Percentiles rank a stretch among this genome's conserved stretches.
Conservation (phyloP, 2,797 vertebrate species). For the Ficedula albicollis region DNA sequence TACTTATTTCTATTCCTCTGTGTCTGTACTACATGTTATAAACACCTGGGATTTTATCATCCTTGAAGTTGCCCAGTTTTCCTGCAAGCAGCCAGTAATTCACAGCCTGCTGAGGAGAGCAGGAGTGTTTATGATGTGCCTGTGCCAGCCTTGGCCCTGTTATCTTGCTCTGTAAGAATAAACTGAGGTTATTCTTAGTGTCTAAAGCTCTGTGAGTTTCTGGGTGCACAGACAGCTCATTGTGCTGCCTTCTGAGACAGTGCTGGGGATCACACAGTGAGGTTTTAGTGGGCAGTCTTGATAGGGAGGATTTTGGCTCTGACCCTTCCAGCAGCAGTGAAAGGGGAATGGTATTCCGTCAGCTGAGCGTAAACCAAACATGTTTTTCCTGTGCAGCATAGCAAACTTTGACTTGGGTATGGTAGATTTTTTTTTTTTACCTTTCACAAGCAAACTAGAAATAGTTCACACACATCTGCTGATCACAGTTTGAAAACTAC, state of each 20-base stretch:
- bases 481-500: not conserved
- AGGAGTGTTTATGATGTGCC: not conserved
- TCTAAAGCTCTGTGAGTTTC: not conserved
- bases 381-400: not conserved
- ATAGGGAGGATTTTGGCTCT: not conserved
- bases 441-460: not conserved
- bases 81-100: not conserved
- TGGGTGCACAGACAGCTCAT: not conserved
- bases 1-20: not conserved
- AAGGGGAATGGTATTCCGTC: not conserved
- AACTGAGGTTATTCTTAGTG: not conserved
- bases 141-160: not conserved
- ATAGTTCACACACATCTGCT: not conserved
- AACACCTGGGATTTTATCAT: not conserved
- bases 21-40: not conserved
- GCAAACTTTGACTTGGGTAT: not conserved
- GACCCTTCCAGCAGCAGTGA: not conserved
- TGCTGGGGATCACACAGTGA: not conserved
- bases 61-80: not conserved
- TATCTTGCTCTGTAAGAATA: not conserved
- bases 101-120: not conserved
- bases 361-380: rapidly evolving
- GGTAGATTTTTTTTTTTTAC: not conserved
- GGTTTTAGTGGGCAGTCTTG: not conserved
- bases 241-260: not conserved